Percentiles rank a stretch among this genome's conserved stretches.
Conservation (phyloP, 2,113 vertebrate species). For the Nesospiza acunhae region DNA sequence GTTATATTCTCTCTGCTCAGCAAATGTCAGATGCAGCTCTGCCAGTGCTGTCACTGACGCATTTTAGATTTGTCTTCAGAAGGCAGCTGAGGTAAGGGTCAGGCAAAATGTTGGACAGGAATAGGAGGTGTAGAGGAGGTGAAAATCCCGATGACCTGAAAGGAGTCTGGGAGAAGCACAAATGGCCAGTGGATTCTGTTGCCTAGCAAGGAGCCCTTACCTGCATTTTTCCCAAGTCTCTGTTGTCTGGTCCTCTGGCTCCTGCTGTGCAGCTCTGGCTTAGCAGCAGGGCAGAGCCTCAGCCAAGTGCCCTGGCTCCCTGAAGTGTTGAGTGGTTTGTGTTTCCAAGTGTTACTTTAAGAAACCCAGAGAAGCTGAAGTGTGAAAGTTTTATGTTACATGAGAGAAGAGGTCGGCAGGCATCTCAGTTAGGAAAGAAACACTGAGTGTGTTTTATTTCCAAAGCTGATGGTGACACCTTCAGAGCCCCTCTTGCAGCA, state of each 20-base stretch:
- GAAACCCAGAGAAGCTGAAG: conserved; percentile 56
- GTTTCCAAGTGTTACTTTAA: conserved; percentile 64
- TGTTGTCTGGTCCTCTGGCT: not conserved
- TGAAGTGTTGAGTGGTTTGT: conserved; percentile 37
- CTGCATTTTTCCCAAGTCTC: not conserved
- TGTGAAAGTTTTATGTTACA: conserved; percentile 59
- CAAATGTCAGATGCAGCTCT: not conserved
- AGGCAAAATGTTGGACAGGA: not conserved
- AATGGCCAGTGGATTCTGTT: not conserved
- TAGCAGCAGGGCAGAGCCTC: not conserved
- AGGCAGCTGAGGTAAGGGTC: not conserved
- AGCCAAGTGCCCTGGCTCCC: conserved; percentile 15
- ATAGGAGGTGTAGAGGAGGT: not conserved
- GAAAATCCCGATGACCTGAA: not conserved
- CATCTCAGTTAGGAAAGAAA: conserved; percentile 34
- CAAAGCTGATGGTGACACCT: not conserved
- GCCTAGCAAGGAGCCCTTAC: not conserved
- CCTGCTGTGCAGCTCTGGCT: not conserved
- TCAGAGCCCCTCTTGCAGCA: not conserved
- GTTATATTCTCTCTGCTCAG: not conserved
- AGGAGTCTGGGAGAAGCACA: not conserved
- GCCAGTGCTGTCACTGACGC: not conserved
- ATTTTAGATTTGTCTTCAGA: not conserved
- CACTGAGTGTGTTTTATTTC: conserved; percentile 7
- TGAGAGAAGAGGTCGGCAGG: conserved; percentile 49